Base-by-base conservation (phyloP, 2,888 invertebrate species). In the Tortricodes alternella region DNA sequence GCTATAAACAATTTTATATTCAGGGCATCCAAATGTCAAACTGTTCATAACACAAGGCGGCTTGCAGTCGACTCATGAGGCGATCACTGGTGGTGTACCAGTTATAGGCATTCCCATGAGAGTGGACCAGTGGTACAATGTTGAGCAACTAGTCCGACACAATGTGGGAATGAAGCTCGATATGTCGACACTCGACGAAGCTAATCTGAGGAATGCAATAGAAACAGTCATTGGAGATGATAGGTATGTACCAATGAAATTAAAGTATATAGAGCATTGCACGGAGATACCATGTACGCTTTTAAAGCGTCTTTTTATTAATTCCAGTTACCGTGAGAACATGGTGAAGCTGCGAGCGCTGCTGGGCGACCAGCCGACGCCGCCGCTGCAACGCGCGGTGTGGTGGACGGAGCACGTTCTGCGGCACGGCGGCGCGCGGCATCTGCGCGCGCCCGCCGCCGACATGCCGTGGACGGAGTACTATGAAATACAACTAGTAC, bases 361-460 rank as follows among this genome's bases (percentile, higher is more conserved):
- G 4, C 19, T 52, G 13, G 9, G 2, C 39, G 59, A 13, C 59
- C 80, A 0, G 66, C 53, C 27, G 55, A 63, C 2, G 65, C 39
- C 32, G 0, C 49, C 73, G 0, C 46, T 74, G 23, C 74, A 2
- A 69, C 76, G 5, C 52, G 60, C 11, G 63, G 55, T n/a, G 43
- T 70, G 1, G 58, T 67, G 39, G 43, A 61, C 56, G 62, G 70
- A 60, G 48, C 62, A 5, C 66, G 65, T 68, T 66, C 57, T 85
- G 6, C 68, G 83, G 0, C 80, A 85, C 53, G 27, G 48, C 16
- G 59, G 59, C 16, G 56, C 52, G 38, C 24, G 27, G 29, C 59
- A 60, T 21, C 48, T 57, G 5, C 52, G 59, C n/a, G 23, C 57
- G n/a, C 57, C 59, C 7, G 57, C 56, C 5, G 59, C 56, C 6